Evolutionary conservation across 2,797 vertebrate genomes (phyloP).

Genomic region (Urophycis tenuis): DNA sequence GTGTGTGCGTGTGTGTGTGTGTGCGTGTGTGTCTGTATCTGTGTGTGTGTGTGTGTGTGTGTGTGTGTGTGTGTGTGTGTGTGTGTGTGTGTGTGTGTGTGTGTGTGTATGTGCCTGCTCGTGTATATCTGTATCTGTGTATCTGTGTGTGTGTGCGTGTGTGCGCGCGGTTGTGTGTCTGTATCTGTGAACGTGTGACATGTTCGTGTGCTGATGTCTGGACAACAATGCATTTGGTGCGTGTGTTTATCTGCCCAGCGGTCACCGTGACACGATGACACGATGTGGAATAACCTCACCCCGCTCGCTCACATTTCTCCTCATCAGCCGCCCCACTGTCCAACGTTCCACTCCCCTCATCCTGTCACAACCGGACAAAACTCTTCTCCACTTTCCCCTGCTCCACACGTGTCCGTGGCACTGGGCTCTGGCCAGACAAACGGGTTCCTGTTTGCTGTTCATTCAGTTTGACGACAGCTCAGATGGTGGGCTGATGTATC

Average conservation of each 20-base stretch:
- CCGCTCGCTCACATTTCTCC: conserved; percentile 61
- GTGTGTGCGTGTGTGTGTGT: conserved; percentile 1
- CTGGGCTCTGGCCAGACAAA: conserved; percentile 37
- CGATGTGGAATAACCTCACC: conserved; percentile 50
- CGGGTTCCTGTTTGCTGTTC: conserved; percentile 47
- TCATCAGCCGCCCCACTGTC: conserved; percentile 52
- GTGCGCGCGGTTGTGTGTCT: neutral
- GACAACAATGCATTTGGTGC: neutral
- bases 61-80: conserved; percentile 8
- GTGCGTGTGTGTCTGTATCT: conserved; percentile 1
- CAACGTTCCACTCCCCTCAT: conserved; percentile 54
- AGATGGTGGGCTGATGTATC: neutral
- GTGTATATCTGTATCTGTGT: neutral
- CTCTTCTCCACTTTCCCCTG: conserved; percentile 22
- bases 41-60: neutral
- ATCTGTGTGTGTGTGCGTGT: neutral
- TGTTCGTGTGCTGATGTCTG: conserved; percentile 5
- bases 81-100: conserved; percentile 7
- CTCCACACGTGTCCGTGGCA: conserved; percentile 33
- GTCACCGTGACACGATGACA: conserved; percentile 23
- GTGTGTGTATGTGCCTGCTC: neutral
- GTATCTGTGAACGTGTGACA: neutral
- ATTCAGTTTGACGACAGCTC: neutral
- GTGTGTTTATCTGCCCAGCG: conserved; percentile 6
- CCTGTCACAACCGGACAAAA: conserved; percentile 64